Conservation (phyloP, 2,888 invertebrate species). For the Hipparchia semele region DNA sequence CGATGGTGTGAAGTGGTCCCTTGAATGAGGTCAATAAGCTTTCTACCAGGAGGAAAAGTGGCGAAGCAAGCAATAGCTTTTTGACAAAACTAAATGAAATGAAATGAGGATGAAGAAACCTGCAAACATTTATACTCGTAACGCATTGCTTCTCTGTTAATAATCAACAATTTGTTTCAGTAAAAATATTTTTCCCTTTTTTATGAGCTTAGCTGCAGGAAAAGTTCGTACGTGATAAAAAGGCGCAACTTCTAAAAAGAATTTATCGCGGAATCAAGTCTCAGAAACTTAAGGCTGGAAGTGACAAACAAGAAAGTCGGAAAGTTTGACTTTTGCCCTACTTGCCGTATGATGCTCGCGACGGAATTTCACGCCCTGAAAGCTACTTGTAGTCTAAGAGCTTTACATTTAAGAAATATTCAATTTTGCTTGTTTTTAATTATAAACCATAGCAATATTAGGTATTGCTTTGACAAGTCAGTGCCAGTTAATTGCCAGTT, state of each 20-base stretch:
- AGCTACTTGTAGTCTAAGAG: not conserved
- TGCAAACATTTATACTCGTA: not conserved
- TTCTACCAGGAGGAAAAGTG: too few relatives aligned
- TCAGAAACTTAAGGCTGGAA: constrained; percentile 33
- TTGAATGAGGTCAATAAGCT: too few relatives aligned
- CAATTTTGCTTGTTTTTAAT: too few relatives aligned
- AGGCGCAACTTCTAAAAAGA: constrained; percentile 29
- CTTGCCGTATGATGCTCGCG: constrained; percentile 27
- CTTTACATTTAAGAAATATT: not conserved
- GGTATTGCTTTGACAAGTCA: too few relatives aligned
- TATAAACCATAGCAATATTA: too few relatives aligned
- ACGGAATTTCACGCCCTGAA: constrained; percentile 18
- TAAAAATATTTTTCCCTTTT: constrained; percentile 1
- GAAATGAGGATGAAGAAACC: too few relatives aligned
- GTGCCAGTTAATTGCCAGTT: too few relatives aligned
- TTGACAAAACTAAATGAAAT: too few relatives aligned
- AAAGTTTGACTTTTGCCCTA: constrained; percentile 26
- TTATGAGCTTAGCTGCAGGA: constrained; percentile 23
- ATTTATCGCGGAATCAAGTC: constrained; percentile 34
- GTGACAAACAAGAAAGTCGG: constrained; percentile 38
- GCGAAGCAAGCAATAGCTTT: too few relatives aligned
- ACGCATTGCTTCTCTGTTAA: not conserved
- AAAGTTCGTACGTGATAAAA: constrained; percentile 29
- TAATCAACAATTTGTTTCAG: constrained; percentile 21
- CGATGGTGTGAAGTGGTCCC: too few relatives aligned